A percentile compares a stretch with the other conserved stretches of the same genome.
phyloP scores from a whole-genome alignment of 2,113 vertebrate species.

The Spheniscus mendiculus region DNA sequence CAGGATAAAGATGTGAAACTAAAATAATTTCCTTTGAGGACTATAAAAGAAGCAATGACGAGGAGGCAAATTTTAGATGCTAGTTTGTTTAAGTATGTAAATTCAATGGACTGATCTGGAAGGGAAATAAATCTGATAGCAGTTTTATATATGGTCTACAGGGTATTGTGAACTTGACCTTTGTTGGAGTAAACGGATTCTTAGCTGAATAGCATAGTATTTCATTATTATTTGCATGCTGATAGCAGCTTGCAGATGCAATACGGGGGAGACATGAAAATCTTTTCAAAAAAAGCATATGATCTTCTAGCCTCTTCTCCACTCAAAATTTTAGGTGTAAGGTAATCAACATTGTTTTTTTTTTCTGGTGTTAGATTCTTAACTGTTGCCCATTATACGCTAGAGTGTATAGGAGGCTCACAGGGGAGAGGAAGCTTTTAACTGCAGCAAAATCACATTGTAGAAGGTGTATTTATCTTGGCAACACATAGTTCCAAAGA shows the following conservation, averaged over 20 bases:
- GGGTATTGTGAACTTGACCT: conserved; percentile 47
- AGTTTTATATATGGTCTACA: background rate
- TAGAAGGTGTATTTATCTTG: background rate
- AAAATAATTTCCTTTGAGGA: conserved; percentile 54
- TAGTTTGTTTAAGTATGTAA: conserved; percentile 61
- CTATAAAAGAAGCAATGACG: conserved; percentile 19
- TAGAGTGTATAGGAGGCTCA: background rate
- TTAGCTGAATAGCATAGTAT: background rate
- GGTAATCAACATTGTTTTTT: background rate
- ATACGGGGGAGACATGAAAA: background rate
- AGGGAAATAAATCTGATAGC: conserved; percentile 37
- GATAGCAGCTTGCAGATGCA: background rate
- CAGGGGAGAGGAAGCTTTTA: background rate
- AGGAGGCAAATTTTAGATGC: conserved; percentile 42
- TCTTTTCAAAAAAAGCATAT: background rate
- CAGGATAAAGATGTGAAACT: conserved; percentile 33
- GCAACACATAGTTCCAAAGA: background rate
- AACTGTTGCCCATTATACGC: background rate
- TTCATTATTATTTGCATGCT: background rate
- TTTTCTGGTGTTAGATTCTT: background rate
- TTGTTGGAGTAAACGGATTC: background rate
- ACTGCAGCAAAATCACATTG: background rate
- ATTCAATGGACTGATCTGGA: conserved; percentile 51
- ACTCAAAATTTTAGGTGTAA: background rate
- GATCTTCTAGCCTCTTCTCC: background rate